Conservation (phyloP, 2,888 invertebrate species). For the Tineola bisselliella region DNA sequence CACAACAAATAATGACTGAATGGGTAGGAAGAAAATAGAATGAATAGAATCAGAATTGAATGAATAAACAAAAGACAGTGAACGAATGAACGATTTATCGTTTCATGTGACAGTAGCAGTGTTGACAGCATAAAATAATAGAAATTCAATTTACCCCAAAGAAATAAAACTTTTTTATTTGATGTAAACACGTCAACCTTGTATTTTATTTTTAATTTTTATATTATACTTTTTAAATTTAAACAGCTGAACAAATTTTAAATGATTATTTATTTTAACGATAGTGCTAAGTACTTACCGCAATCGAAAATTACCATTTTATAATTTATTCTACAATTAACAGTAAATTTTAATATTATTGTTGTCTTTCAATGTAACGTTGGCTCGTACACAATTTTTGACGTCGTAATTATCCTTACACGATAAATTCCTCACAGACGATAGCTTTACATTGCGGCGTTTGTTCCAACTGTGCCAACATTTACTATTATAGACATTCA, state of each 20-base stretch:
- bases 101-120: neutral
- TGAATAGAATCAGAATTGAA: neutral
- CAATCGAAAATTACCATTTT: too few species aligned
- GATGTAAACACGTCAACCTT: too few species aligned
- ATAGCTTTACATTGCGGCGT: neutral
- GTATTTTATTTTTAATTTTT: too few species aligned
- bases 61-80: neutral
- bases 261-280: too few species aligned
- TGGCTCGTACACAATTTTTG: neutral
- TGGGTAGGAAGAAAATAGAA: neutral
- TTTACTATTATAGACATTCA: too few species aligned
- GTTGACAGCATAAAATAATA: neutral
- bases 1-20: neutral
- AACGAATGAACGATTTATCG: neutral
- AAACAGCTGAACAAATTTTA: too few species aligned
- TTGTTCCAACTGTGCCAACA: neutral
- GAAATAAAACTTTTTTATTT: too few species aligned
- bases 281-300: too few species aligned
- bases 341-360: neutral
- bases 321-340: too few species aligned
- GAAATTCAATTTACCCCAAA: too few species aligned
- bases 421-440: neutral
- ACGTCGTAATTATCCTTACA: neutral
- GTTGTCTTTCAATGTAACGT: neutral
- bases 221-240: too few species aligned